Conservation (phyloP, 2,888 invertebrate genomes). For the Apoda limacodes region DNA sequence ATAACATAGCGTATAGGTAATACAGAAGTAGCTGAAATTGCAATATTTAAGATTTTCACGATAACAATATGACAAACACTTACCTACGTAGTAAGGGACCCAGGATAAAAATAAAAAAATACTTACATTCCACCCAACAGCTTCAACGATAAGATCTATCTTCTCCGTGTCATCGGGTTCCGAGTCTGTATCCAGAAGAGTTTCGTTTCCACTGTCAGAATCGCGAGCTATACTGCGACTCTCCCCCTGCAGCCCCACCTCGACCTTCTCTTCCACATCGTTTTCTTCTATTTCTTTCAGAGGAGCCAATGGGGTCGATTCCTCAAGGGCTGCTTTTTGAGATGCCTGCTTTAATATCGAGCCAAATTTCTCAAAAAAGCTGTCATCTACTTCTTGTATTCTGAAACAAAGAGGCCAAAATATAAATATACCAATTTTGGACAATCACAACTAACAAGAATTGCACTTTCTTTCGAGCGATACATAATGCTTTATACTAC, state of each 20-base stretch:
- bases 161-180: constrained; percentile 75
- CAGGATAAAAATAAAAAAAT: too few relatives aligned
- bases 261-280: constrained; percentile 49
- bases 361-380: constrained; percentile 87
- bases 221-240: constrained; percentile 42
- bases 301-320: constrained; percentile 67
- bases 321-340: constrained; percentile 67
- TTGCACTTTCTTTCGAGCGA: too few relatives aligned
- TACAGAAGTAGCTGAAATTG: too few relatives aligned
- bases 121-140: constrained; percentile 84
- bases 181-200: constrained; percentile 73
- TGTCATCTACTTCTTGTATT: constrained; percentile 84
- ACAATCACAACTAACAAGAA: too few relatives aligned
- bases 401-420: constrained; percentile 72
- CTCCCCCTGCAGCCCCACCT: constrained; percentile 45
- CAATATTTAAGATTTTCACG: too few relatives aligned
- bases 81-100: too few relatives aligned
- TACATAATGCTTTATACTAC: too few relatives aligned
- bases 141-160: constrained; percentile 71
- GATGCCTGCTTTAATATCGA: constrained; percentile 75
- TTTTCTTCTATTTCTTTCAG: constrained; percentile 53
- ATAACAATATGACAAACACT: too few relatives aligned
- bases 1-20: too few relatives aligned
- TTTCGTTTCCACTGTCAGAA: constrained; percentile 66
- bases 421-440: constrained; percentile 10